Base-by-base conservation (phyloP, 1,140 invertebrate genomes). In the Drosophila baimaii region DNA sequence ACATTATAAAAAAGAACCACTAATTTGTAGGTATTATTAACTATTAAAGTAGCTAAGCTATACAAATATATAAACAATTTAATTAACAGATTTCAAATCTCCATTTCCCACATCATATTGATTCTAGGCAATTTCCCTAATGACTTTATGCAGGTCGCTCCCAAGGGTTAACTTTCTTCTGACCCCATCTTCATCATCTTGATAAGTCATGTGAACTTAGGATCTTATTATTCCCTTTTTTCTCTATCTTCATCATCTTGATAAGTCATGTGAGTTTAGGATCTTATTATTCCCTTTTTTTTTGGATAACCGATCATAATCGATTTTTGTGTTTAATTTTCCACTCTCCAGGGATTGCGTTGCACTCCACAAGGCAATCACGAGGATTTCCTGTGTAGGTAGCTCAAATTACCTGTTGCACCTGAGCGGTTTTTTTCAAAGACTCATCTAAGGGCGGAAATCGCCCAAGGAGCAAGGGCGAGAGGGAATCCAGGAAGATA, bases 371-470 rank as follows among this genome's bases (percentile, higher is more conserved):
- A 13, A 4, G 29, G 49, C 17, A 33, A 52, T 52, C 31, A 35
- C 15, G 13, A 29, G 7, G 27, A 27, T 65, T 68, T 69, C 61
- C 65, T 69, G 33, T 25, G 8, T 61, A 68, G 61, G 65, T 69
- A 69, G 61, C 61, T 69, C 27, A 9, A 69, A 51, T 66, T 69
- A 65, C 65, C 61, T 68, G 25, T 41, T 27, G 61, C 59, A 65
- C 65, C 61, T 66, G 61, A 66, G 64, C 64, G 64, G 59, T 65
- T 19, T 23, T 35, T 41, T 68, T 63, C 47, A 68, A 62, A 68
- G 64, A 8, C 33, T 9, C 46, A 9, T 33, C 27, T 41, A 69
- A 51, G 65, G 65, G 61, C 57, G 51, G 51, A 63, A 47, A 55
- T 35, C 21, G 19, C 9, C 44, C 9, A 31, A 5, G 33, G 15